Conservation (phyloP, 2,113 vertebrate genomes). For the Macquaria ambigua region DNA sequence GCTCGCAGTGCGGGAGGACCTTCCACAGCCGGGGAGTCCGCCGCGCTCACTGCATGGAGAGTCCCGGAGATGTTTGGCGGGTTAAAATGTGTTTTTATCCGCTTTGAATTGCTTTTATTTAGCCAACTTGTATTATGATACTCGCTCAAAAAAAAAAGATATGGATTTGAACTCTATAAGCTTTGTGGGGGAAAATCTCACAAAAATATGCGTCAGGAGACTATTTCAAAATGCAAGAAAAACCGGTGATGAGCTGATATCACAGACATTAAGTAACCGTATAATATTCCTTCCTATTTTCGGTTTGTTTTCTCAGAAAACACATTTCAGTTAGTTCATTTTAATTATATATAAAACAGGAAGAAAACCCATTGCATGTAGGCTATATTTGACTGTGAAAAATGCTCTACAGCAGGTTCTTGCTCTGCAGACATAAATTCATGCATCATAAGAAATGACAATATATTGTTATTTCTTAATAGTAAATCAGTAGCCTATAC, state of each 20-base stretch:
- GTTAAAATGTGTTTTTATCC: not conserved
- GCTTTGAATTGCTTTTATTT: not conserved
- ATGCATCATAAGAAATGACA: not conserved
- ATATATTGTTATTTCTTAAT: not conserved
- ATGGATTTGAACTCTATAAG: not conserved
- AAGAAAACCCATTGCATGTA: not conserved
- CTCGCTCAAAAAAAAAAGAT: not conserved
- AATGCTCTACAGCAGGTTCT: not conserved
- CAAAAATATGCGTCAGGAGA: not conserved
- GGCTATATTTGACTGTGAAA: too few species aligned
- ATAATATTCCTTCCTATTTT: not conserved
- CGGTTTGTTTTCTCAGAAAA: not conserved
- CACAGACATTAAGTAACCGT: not conserved
- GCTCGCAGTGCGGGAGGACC: conserved; percentile 83
- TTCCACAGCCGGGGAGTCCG: conserved; percentile 58
- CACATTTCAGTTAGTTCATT: not conserved
- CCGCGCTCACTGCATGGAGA: conserved; percentile 5
- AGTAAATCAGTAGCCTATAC: not conserved
- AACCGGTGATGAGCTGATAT: not conserved
- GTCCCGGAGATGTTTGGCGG: not conserved
- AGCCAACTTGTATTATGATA: not conserved
- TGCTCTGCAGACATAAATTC: not conserved
- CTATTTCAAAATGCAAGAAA: not conserved
- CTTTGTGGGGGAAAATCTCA: not conserved
- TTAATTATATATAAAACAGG: not conserved